Evolutionary conservation across 2,113 vertebrate genomes (phyloP), one percentile per base, ranked within the genome.

Genomic region (Coregonus clupeaformis): DNA sequence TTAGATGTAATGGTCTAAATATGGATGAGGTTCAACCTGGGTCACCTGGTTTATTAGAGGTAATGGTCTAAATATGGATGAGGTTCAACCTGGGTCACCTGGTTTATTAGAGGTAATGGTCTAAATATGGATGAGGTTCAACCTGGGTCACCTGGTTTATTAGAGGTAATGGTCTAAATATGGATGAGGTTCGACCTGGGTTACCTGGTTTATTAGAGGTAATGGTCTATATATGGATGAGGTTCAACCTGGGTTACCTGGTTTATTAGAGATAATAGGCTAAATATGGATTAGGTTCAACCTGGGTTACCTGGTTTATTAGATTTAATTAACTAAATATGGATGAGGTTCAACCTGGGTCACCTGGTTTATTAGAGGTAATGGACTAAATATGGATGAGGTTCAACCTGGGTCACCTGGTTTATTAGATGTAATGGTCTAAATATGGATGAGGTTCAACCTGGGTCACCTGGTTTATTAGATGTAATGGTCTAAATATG

Each of bases 11-110:
- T 78, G 71, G n/a, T 60, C 60, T 55, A 45, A 77, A 77, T 64
- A 77, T 80, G 81, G 71, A 79, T 69, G 71, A 5, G 14, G 79
- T 52, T 72, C 22, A 68, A 18, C 72, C 73, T 57, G 42, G 42
- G 42, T 11, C 1, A 45, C 2, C 5, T 11, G 5, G 1, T 45
- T 45, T 11, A 6, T 45, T 45, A 45, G 4, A 25, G 32, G 69
- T 42, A 36, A 69, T 77, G 71, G n/a, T 60, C 60, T 55, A 45
- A 77, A 77, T 64, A 77, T 80, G 81, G 71, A 79, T 69, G 71
- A 5, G 14, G 79, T 49, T 72, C 22, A 68, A 18, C 72, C 73
- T 57, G 42, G 42, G 42, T 11, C 1, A 45, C 42, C 5, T 11
- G 5, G 9, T 45, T 45, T 11, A 6, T 45, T 45, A 45, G 42